A percentile compares a stretch with the other conserved stretches of the same genome.
Conservation (phyloP, 2,797 vertebrate species). For the Anabacerthia variegaticeps region DNA sequence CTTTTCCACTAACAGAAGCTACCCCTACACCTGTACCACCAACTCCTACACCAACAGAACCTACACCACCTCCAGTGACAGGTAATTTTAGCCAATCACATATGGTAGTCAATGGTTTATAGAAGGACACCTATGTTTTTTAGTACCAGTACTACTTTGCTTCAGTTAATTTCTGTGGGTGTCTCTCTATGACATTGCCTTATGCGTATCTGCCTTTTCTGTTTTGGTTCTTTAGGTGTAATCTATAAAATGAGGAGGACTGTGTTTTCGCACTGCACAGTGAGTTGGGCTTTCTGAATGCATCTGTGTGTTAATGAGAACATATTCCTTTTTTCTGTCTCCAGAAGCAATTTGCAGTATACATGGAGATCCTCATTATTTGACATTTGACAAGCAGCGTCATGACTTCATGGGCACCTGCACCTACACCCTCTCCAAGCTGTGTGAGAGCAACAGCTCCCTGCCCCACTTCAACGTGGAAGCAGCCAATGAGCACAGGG, state of each 20-base stretch:
- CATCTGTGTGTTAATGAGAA: background rate
- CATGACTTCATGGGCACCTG: conserved; percentile 70
- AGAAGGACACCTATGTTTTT: background rate
- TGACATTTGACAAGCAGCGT: conserved; percentile 58
- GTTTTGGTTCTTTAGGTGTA: background rate
- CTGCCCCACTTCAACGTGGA: conserved; percentile 57
- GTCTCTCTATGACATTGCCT: background rate
- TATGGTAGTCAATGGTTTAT: background rate
- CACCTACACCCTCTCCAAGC: conserved; percentile 49
- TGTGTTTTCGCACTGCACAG: background rate
- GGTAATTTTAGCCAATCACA: background rate
- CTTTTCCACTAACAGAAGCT: background rate
- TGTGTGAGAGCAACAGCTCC: background rate
- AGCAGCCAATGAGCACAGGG: conserved; percentile 44
- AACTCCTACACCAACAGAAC: background rate
- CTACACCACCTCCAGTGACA: background rate
- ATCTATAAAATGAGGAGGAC: background rate
- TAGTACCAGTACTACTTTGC: background rate
- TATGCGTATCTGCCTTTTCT: background rate
- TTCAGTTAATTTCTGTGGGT: background rate
- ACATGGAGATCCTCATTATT: conserved; percentile 54
- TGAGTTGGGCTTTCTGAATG: background rate
- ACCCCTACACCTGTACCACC: background rate
- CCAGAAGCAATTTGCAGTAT: conserved; percentile 25
- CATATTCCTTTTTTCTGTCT: background rate